These are phyloP conservation scores for Natator depressus DNA, from an alignment of 2,113 vertebrate genomes.

Conservation along the genomic window DNA sequence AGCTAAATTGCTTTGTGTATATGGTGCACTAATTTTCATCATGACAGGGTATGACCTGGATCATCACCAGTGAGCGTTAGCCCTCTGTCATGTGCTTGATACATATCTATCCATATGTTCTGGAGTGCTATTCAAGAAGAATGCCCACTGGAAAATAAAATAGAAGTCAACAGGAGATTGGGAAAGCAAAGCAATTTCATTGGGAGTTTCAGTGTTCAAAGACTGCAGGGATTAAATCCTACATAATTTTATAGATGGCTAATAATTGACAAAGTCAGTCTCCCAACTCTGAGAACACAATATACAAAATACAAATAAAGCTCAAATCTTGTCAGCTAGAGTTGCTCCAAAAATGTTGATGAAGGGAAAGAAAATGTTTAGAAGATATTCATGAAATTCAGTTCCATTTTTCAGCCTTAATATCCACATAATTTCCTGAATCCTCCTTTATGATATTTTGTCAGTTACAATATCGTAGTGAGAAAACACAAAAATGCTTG, in stretches of 20 bases:
- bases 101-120: background rate
- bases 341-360: background rate
- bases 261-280: background rate
- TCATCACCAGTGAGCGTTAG: background rate
- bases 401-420: background rate
- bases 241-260: rapidly evolving
- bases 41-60: background rate
- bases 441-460: background rate
- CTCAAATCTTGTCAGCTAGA: background rate
- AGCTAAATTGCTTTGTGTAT: background rate
- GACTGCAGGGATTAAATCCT: background rate
- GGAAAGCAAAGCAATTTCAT: background rate
- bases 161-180: background rate
- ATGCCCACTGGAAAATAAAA: background rate
- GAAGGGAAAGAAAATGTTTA: rapidly evolving
- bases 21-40: background rate
- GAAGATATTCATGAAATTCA: background rate
- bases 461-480: background rate
- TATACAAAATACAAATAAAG: background rate
- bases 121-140: background rate
- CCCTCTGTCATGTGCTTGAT: background rate
- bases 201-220: background rate
- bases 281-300: background rate
- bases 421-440: background rate
- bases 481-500: background rate